These are phyloP conservation scores for Liodrosophila aerea DNA, from an alignment of 2,888 invertebrate genomes.

Conservation along the genomic window DNA sequence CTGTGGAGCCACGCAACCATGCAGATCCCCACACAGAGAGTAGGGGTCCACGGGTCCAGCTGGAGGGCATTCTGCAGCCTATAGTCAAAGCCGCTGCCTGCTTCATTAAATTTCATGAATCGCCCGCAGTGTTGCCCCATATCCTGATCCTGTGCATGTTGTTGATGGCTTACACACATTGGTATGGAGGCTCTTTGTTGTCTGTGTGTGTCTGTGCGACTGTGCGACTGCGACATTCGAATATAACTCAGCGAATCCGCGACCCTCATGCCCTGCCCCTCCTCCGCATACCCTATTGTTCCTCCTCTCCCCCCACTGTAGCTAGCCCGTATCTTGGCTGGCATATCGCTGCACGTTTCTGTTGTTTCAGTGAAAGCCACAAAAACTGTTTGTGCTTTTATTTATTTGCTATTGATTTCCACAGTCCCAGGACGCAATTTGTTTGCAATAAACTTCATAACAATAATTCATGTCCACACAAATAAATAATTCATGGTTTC, in stretches of 20 bases:
- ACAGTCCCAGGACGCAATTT: constrained; percentile 78
- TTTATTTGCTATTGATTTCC: constrained; percentile 79
- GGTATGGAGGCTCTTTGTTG: no score
- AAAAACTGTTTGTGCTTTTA: constrained; percentile 77
- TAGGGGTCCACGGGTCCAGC: no score
- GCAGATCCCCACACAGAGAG: constrained; percentile 20
- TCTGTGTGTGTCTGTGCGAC: no score
- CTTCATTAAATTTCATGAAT: constrained; percentile 78
- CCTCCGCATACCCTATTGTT: neutral
- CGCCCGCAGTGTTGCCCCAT: constrained; percentile 69
- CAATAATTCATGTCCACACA: constrained; percentile 79
- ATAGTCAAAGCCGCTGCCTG: constrained; percentile 47
- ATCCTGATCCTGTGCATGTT: constrained; percentile 70
- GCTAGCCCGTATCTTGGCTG: constrained; percentile 56
- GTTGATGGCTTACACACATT: constrained; percentile 66
- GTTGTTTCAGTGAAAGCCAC: constrained; percentile 71
- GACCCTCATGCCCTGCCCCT: constrained; percentile 18
- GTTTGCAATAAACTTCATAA: constrained; percentile 80
- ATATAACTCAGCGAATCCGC: constrained; percentile 57
- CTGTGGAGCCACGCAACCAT: constrained; percentile 32
- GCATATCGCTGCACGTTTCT: constrained; percentile 43
- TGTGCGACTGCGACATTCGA: constrained; percentile 41
- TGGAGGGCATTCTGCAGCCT: constrained; percentile 1
- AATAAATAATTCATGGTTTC: constrained; percentile 77
- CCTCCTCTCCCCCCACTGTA: constrained; percentile 6